Evolutionary conservation across 2,888 invertebrate genomes (phyloP).

Genomic region (Chirona hameri): DNA sequence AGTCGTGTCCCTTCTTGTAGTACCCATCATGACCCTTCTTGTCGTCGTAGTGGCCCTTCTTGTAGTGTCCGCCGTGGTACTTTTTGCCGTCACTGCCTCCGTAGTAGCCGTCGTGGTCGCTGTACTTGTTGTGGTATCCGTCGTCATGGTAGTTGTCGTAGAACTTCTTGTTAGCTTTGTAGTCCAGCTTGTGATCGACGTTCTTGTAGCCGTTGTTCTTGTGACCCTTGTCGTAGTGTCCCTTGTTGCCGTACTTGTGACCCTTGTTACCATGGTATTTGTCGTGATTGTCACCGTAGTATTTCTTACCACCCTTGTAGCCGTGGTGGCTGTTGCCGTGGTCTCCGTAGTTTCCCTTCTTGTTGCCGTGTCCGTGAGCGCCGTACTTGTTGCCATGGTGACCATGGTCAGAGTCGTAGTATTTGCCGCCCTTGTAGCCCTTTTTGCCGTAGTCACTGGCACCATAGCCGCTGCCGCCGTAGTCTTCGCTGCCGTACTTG

Average conservation of each 20-base stretch:
- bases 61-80: slow-evolving; percentile 67
- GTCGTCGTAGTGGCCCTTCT: too few relatives aligned
- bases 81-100: slow-evolving; percentile 77
- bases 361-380: background rate
- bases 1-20: slow-evolving; percentile 35
- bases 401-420: background rate
- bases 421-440: slow-evolving; percentile 30
- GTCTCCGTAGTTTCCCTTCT: slow-evolving; percentile 35
- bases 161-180: slow-evolving; percentile 70
- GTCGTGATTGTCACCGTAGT: slow-evolving; percentile 36
- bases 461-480: slow-evolving; percentile 57
- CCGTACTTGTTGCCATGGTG: slow-evolving; percentile 12
- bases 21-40: slow-evolving; percentile 28
- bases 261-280: slow-evolving; percentile 41
- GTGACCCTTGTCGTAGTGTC: slow-evolving; percentile 72
- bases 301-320: slow-evolving; percentile 37
- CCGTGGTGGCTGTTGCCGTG: slow-evolving; percentile 37
- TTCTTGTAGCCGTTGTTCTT: slow-evolving; percentile 75
- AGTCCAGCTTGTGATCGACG: slow-evolving; percentile 74
- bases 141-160: slow-evolving; percentile 72
- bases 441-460: slow-evolving; percentile 47
- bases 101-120: slow-evolving; percentile 66
- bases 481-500: slow-evolving; percentile 43
- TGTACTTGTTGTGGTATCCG: slow-evolving; percentile 74
- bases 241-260: slow-evolving; percentile 53